Percentiles rank a stretch among this genome's conserved stretches.
phyloP scores from a whole-genome alignment of 2,888 invertebrate genomes.

The Xanthorhoe spadicearia region DNA sequence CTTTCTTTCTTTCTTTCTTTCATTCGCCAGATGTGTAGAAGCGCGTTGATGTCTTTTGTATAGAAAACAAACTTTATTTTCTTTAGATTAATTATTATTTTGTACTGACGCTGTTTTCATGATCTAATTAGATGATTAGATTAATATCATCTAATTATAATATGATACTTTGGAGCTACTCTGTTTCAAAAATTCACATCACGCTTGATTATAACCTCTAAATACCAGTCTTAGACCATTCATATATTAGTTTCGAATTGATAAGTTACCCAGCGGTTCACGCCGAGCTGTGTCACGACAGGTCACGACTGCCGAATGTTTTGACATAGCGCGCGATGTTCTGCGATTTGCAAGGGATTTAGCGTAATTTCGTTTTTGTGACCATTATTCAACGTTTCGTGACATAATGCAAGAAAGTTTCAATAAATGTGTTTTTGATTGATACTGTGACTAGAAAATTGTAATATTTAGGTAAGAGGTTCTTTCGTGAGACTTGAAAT shows the following conservation, averaged over 20 bases:
- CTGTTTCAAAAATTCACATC: too few species aligned
- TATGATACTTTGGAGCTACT: too few species aligned
- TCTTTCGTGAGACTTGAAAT: not conserved
- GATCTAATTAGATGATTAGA: too few species aligned
- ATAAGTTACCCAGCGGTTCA: conserved; percentile 8
- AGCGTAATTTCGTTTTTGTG: conserved; percentile 28
- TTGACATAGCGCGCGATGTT: conserved; percentile 34
- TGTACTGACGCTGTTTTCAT: too few species aligned
- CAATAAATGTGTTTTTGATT: conserved; percentile 20
- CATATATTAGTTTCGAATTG: not conserved
- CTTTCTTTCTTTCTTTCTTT: too few species aligned
- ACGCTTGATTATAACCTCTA: too few species aligned
- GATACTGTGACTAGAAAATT: not conserved
- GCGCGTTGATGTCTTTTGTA: too few species aligned
- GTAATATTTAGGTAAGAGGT: not conserved
- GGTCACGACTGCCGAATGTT: conserved; percentile 31
- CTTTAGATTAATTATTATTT: too few species aligned
- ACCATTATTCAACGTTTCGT: conserved; percentile 25
- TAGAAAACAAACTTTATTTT: too few species aligned
- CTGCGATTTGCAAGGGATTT: conserved; percentile 30
- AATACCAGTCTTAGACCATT: too few species aligned
- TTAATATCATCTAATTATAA: too few species aligned
- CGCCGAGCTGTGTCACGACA: conserved; percentile 8
- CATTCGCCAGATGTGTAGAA: too few species aligned
- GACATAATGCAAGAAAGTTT: conserved; percentile 31